A percentile compares a stretch with the other conserved stretches of the same genome.
phyloP scores from a whole-genome alignment of 2,888 invertebrate genomes.

The Venusia cambrica region DNA sequence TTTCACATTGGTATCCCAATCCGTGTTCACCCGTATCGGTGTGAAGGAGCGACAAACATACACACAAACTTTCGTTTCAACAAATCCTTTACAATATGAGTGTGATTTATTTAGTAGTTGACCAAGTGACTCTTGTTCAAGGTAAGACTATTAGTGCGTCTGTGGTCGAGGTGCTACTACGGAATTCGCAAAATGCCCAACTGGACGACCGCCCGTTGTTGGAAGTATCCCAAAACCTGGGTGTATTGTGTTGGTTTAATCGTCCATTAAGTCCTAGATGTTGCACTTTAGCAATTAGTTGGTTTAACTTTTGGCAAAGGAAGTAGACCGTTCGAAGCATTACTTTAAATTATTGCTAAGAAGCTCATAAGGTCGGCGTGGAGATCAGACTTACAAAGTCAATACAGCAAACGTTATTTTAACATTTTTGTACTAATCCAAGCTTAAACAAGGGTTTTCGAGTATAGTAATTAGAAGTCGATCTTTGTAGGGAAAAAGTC shows the following conservation, averaged over 20 bases:
- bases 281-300: slow-evolving; percentile 21
- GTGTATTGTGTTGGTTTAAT: slow-evolving; percentile 18
- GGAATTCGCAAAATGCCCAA: slow-evolving; percentile 27
- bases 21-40: too few relatives aligned
- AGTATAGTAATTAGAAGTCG: too few relatives aligned
- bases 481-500: too few relatives aligned
- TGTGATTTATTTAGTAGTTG: background rate
- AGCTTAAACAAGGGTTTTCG: too few relatives aligned
- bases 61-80: too few relatives aligned
- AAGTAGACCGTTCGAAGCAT: slow-evolving; percentile 3
- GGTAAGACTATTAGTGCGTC: slow-evolving; percentile 1
- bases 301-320: slow-evolving; percentile 18
- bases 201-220: slow-evolving; percentile 12
- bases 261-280: slow-evolving; percentile 22
- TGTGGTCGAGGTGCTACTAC: slow-evolving; percentile 16
- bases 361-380: too few relatives aligned
- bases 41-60: too few relatives aligned
- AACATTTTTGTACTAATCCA: too few relatives aligned
- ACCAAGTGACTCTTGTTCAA: slow-evolving; percentile 3
- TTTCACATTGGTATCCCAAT: too few relatives aligned
- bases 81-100: too few relatives aligned
- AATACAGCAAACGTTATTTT: too few relatives aligned
- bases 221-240: slow-evolving; percentile 21
- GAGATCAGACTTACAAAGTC: too few relatives aligned
- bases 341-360: slow-evolving; percentile 7